A percentile compares a stretch with the other conserved stretches of the same genome.
Evolutionary conservation across 1,140 invertebrate genomes (phyloP).

Genomic region (Drosophila gunungcola): DNA sequence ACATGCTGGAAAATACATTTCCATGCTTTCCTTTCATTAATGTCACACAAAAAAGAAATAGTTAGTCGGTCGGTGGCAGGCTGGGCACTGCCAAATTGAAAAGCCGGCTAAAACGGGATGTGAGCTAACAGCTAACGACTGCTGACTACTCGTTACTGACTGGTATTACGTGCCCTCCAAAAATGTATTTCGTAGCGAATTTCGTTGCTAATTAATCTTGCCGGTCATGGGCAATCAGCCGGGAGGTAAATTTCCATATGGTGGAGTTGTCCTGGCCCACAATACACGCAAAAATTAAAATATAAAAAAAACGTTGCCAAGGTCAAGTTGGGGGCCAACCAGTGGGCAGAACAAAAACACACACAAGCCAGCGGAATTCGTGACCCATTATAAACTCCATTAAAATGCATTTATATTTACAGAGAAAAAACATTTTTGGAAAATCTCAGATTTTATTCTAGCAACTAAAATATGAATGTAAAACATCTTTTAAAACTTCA

Average conservation of each 20-base stretch:
- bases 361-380: constrained; percentile 16
- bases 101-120: constrained; percentile 33
- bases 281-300: constrained; percentile 37
- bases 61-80: constrained; percentile 2
- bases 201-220: constrained; percentile 34
- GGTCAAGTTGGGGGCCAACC: constrained; percentile 29
- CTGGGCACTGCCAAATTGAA: constrained; percentile 37
- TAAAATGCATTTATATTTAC: constrained; percentile 18
- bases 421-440: constrained; percentile 1
- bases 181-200: constrained; percentile 36
- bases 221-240: constrained; percentile 2
- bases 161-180: constrained; percentile 27
- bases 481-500: too few species aligned
- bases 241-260: constrained; percentile 2
- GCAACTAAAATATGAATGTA: too few species aligned
- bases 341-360: constrained; percentile 11
- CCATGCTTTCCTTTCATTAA: constrained; percentile 64
- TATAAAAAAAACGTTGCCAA: constrained; percentile 10
- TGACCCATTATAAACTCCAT: constrained; percentile 17
- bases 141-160: not conserved
- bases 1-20: constrained; percentile 53
- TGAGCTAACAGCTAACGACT: constrained; percentile 22
- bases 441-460: not conserved
- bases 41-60: constrained; percentile 40
- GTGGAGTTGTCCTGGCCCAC: not conserved